Conservation (phyloP, 2,113 vertebrate genomes). For the Ochotona curzoniae region DNA sequence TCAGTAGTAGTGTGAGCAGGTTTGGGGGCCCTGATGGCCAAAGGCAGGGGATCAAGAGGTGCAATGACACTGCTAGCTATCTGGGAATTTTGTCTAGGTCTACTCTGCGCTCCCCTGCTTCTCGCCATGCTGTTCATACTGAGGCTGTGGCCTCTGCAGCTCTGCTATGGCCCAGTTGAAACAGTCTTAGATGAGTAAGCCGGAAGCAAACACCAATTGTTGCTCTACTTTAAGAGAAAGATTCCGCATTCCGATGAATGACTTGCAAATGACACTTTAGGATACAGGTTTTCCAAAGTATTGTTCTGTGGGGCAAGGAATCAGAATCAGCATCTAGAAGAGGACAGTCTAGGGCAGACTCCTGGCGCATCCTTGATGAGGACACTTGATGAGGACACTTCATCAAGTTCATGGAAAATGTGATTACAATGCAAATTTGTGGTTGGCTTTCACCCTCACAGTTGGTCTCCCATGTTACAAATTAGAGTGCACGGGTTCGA, state of each 20-base stretch:
- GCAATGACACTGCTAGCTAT: neutral
- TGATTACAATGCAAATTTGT: too few species aligned
- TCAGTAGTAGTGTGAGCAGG: neutral
- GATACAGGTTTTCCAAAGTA: neutral
- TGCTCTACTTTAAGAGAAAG: neutral
- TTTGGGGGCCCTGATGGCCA: neutral
- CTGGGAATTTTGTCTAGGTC: neutral
- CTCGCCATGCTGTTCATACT: neutral
- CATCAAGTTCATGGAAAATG: too few species aligned
- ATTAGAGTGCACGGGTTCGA: too few species aligned
- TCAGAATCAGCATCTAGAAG: neutral
- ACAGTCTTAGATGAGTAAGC: neutral
- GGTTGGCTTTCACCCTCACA: too few species aligned
- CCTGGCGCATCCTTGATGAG: neutral
- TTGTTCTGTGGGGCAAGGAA: neutral
- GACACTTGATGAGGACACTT: too few species aligned
- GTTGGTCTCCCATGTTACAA: too few species aligned
- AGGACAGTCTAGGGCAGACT: neutral
- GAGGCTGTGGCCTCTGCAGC: neutral
- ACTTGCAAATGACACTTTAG: slow-evolving; percentile 4
- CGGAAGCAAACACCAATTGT: neutral
- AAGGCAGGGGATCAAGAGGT: neutral
- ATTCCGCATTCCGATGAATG: neutral
- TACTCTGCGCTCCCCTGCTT: neutral
- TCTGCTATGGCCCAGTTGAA: too few species aligned